Conservation (phyloP, 2,113 vertebrate genomes). For the Ascaphus truei region DNA sequence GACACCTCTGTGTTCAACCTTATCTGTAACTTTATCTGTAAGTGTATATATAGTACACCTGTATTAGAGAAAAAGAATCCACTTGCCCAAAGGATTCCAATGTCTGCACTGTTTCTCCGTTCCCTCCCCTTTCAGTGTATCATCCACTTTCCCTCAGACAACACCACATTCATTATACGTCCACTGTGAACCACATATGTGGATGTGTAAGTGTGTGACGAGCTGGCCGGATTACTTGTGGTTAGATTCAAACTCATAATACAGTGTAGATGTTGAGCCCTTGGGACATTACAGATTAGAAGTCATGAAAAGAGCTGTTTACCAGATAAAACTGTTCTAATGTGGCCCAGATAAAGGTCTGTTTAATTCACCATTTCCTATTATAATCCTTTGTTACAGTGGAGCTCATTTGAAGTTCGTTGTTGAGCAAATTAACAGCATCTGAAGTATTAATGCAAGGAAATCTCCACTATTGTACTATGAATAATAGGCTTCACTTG, state of each 20-base stretch:
- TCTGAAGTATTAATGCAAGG: constrained; percentile 14
- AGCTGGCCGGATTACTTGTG: background rate
- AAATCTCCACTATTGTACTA: constrained; percentile 15
- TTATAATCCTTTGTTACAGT: constrained; percentile 30
- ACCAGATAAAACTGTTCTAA: constrained; percentile 31
- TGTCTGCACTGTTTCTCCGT: too few relatives aligned
- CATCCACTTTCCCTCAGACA: too few relatives aligned
- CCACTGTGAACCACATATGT: background rate
- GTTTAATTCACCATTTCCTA: constrained; percentile 33
- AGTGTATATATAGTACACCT: too few relatives aligned
- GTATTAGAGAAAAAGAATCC: too few relatives aligned
- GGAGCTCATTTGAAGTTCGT: constrained; percentile 31
- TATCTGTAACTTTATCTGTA: too few relatives aligned
- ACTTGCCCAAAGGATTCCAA: too few relatives aligned
- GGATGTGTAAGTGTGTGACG: constrained; percentile 1
- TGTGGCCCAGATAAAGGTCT: constrained; percentile 28
- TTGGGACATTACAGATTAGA: constrained; percentile 34
- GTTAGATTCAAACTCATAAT: constrained; percentile 26
- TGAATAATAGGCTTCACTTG: constrained; percentile 1
- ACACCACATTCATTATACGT: background rate
- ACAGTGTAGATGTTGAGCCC: constrained; percentile 24
- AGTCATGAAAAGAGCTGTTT: constrained; percentile 15
- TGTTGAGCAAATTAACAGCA: constrained; percentile 25
- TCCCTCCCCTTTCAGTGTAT: too few relatives aligned
- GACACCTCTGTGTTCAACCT: too few relatives aligned